Percentiles rank a stretch among this genome's conserved stretches.
Conservation (phyloP, 2,888 invertebrate species). For the Pollenia amentaria region DNA sequence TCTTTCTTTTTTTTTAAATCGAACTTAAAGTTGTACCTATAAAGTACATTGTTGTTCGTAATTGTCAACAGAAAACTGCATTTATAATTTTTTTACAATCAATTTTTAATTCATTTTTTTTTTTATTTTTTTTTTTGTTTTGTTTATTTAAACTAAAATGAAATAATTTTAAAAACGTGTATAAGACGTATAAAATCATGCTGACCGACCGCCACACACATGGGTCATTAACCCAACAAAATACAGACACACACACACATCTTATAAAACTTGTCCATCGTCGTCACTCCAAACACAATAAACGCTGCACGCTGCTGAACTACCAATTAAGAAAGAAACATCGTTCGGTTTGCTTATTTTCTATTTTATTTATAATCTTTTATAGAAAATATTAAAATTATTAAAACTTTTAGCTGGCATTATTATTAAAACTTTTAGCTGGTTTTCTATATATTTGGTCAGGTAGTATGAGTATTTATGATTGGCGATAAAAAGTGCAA, state of each 20-base stretch:
- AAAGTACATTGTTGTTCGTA: neutral
- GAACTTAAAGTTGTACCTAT: slow-evolving; percentile 7
- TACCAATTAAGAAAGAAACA: neutral
- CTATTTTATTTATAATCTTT: neutral
- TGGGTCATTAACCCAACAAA: slow-evolving; percentile 55
- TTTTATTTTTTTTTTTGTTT: neutral
- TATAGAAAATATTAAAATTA: slow-evolving; percentile 6
- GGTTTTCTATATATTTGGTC: neutral
- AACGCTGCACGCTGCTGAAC: slow-evolving; percentile 35
- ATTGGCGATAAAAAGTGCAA: neutral
- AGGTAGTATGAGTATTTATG: neutral
- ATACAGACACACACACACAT: slow-evolving; percentile 16
- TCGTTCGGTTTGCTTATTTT: neutral
- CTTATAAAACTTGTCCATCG: slow-evolving; percentile 24
- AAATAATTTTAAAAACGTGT: slow-evolving; percentile 48
- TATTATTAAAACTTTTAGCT: slow-evolving; percentile 16
- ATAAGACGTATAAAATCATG: slow-evolving; percentile 40
- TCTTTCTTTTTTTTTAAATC: neutral
- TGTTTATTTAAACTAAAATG: slow-evolving; percentile 6
- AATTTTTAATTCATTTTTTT: neutral
- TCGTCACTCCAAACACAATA: slow-evolving; percentile 33
- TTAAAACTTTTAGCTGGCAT: neutral
- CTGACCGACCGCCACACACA: slow-evolving; percentile 30
- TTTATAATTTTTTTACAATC: slow-evolving; percentile 8
- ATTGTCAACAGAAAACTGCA: neutral